A percentile compares a stretch with the other conserved stretches of the same genome.
Evolutionary conservation across 2,888 invertebrate genomes (phyloP).

Genomic region (Mactromeris polynyma): DNA sequence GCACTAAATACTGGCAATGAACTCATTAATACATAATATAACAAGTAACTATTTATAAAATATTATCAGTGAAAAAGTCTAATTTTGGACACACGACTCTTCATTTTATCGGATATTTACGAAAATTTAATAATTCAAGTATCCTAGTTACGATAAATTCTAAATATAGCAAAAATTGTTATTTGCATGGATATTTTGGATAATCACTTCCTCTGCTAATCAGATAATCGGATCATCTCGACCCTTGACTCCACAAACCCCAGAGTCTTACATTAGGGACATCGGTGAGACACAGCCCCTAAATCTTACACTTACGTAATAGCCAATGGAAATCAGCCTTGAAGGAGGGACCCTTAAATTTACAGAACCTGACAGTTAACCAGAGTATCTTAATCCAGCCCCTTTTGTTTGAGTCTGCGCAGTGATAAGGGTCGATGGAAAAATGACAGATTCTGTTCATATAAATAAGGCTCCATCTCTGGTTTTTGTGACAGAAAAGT

Average conservation of each 20-base stretch:
- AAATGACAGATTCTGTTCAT: background rate
- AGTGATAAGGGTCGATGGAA: background rate
- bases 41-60: background rate
- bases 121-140: constrained; percentile 26
- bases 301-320: constrained; percentile 2
- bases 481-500: background rate
- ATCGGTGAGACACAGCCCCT: background rate
- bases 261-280: background rate
- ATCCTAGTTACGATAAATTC: constrained; percentile 24
- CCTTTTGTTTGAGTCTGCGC: background rate
- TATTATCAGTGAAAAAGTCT: constrained; percentile 8
- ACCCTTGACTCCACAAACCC: background rate
- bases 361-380: background rate
- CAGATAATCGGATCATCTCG: background rate
- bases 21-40: constrained; percentile 2
- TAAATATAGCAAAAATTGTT: constrained; percentile 11
- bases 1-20: background rate
- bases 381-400: background rate
- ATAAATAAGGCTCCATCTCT: background rate
- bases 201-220: constrained; percentile 24
- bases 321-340: background rate
- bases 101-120: constrained; percentile 1
- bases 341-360: background rate
- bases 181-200: constrained; percentile 15
- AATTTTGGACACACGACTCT: constrained; percentile 13